Base-by-base conservation (phyloP, 2,888 invertebrate species). In the Pollenia angustigena region DNA sequence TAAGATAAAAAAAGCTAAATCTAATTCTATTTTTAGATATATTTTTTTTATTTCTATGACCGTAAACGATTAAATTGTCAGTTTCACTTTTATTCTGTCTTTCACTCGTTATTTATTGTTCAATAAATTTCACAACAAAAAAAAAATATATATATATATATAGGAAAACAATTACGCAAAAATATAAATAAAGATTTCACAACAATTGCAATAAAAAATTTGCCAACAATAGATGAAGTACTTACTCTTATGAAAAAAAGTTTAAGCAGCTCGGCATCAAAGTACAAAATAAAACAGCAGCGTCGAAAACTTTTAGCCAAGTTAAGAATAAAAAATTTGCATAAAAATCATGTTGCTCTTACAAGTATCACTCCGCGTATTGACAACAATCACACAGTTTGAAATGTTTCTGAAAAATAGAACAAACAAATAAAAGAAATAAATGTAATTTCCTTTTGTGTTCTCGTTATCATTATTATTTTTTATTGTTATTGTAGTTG, bases 381-480 rank as follows among this genome's bases (percentile, higher is more conserved):
- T 32, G 52, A 54, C 18, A n/a, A 75, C 75, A 75, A 74, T 82
- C 18, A 69, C 18, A 69, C n/a, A 60, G 40, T 82, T 76, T 52
- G 16, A 60, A 60, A 68, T 40, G n/a, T 12, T 68, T 66, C 52
- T 60, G 52, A 40, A 42, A 82, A 76, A 48, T 69, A 62, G 69
- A 62, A 48, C 44, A 76, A 76, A 76, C 68, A 82, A 82, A 82
- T 76, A 76, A 69, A 64, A 75, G 32, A 82, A 58, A 74, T 69
- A 60, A 75, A 75, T 75, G 32, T 69, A 9, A 82, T 52, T 75
- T 82, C 32, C 44, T 81, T 68, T 75, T 75, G 23, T 79, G 42
- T 75, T 68, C 11, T 52, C 50, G 50, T 68, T 60, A 69, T 66
- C 76, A 78, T 11, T 69, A 58, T 69, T 69, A 60, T 68, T 23